Base-by-base conservation (phyloP, 2,888 invertebrate species). In the Creontiades dilutus region DNA sequence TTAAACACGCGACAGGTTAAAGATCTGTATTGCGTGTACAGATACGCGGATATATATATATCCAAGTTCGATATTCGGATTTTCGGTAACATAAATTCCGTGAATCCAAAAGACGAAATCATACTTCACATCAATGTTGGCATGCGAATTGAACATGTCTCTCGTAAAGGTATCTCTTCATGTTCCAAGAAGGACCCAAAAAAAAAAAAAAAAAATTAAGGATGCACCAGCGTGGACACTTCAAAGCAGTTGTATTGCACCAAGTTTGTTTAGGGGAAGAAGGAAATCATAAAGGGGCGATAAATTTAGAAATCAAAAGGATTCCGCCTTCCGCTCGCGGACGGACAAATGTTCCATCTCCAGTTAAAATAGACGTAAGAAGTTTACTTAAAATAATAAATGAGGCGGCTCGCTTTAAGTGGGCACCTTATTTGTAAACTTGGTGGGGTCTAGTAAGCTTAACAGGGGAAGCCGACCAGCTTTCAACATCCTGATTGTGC, bases 341-440 rank as follows among this genome's bases (percentile, higher is more conserved):
- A 86, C 76, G 75, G 48, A 89, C 90, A 90, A 90, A 89, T 90
- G 90, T 90, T 90, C 90, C 90, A 68, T 86, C 90, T 90, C 90
- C 86, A 85, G 89, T 81, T 90, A 90, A 90, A 90, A 87, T 90
- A 90, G 90, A 90, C 89, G 68, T 81, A 82, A 89, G 90, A 90
- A 90, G 90, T 90, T 90, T 90, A 90, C 90, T 87, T 90, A 90
- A 90, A 90, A 90, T 90, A 90, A 90, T 90, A 90, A 90, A 90
- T 90, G 86, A 90, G 90, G 90, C 89, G 89, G 89, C 81, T 89
- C 89, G 57, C 89, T 89, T 89, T 81, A 89, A 89, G 89, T 89
- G 89, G 89, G 89, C 81, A 89, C 81, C 81, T 89, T 89, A 89
- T 89, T 89, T 89, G 89, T 89, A 89, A 89, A 89, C 89, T 89